These are phyloP conservation scores for Echeneis naucrates DNA, from an alignment of 2,797 vertebrate genomes.

Conservation along the genomic window DNA sequence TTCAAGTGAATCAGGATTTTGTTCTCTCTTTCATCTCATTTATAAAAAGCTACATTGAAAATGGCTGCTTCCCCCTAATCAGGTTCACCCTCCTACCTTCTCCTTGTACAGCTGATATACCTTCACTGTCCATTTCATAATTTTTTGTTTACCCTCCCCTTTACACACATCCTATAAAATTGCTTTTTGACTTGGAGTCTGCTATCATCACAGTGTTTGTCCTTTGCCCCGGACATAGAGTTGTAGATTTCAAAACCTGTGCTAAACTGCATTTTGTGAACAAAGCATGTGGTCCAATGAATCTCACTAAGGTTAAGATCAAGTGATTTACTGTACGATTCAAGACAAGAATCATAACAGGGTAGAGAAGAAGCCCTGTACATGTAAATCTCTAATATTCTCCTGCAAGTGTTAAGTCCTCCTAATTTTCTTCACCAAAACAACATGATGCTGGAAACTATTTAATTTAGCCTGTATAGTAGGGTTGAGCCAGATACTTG, in stretches of 20 bases:
- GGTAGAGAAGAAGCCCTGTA: not conserved
- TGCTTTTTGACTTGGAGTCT: constrained; percentile 16
- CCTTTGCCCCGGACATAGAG: too few species aligned
- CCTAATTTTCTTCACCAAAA: too few species aligned
- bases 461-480: not conserved
- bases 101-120: constrained; percentile 65
- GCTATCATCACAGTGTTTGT: too few species aligned
- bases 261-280: too few species aligned
- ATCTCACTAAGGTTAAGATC: not conserved
- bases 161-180: constrained; percentile 41
- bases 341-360: not conserved
- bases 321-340: not conserved
- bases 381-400: not conserved
- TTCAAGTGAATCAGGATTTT: constrained; percentile 65
- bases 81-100: constrained; percentile 41
- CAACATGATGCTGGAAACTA: too few species aligned
- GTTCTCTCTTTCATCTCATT: constrained; percentile 46
- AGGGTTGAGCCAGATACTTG: too few species aligned
- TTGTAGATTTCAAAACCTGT: too few species aligned
- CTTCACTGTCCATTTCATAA: constrained; percentile 53
- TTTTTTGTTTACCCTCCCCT: constrained; percentile 16
- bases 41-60: constrained; percentile 67
- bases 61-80: constrained; percentile 63
- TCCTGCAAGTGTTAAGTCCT: too few species aligned
- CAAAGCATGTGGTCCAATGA: too few species aligned